Percentiles rank a stretch among this genome's conserved stretches.
Evolutionary conservation across 1,140 invertebrate species (phyloP).

Genomic region (Drosophila tropicalis): DNA sequence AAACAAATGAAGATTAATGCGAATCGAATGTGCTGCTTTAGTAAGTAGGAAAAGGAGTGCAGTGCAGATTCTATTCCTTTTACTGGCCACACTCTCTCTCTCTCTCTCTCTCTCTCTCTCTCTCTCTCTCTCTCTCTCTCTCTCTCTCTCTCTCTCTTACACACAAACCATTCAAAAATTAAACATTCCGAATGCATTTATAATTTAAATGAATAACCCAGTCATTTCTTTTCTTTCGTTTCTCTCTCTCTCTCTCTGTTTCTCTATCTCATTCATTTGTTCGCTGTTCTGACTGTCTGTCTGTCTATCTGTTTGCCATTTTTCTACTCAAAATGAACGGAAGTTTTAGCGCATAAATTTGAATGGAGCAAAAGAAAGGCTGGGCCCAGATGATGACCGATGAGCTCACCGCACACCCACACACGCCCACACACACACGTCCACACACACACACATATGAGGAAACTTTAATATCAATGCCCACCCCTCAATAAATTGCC

Average conservation of each 20-base stretch:
- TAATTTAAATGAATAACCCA: conserved; percentile 81
- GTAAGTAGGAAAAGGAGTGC: conserved; percentile 72
- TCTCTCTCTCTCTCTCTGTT: conserved; percentile 18
- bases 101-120: too few relatives aligned
- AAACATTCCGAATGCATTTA: conserved; percentile 81
- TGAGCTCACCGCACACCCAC: conserved; percentile 39
- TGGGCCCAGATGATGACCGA: conserved; percentile 47
- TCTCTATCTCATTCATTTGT: conserved; percentile 16
- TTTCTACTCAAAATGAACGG: conserved; percentile 66
- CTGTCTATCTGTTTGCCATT: conserved; percentile 34
- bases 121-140: too few relatives aligned
- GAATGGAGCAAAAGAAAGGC: conserved; percentile 49
- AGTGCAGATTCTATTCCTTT: conserved; percentile 36
- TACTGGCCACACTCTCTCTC: conserved; percentile 34
- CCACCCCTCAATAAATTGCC: conserved; percentile 73
- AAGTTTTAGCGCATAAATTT: conserved; percentile 80
- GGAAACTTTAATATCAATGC: too few relatives aligned
- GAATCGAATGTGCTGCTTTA: conserved; percentile 78
- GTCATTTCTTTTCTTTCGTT: conserved; percentile 52
- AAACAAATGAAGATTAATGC: conserved; percentile 82
- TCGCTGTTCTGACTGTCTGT: neutral
- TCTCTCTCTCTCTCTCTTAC: too few relatives aligned
- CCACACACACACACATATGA: too few relatives aligned
- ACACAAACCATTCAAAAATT: conserved; percentile 72
- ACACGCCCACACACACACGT: neutral